Evolutionary conservation across 2,888 invertebrate species (phyloP).

Genomic region (Rapana venosa): DNA sequence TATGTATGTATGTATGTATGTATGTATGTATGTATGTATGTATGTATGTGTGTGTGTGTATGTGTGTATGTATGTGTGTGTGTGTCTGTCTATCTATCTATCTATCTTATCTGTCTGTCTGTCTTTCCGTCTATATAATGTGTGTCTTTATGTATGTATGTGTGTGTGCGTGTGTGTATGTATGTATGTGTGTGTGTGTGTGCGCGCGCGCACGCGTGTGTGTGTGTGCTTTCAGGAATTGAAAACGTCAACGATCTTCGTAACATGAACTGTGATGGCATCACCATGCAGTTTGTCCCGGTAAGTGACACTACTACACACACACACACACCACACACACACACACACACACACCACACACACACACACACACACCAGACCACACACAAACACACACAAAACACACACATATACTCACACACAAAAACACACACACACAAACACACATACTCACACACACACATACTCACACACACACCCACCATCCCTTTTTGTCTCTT

Average conservation of each 20-base stretch:
- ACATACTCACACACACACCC: not conserved
- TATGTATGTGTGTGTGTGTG: conserved; percentile 21
- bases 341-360: not conserved
- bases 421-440: too few species aligned
- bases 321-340: not conserved
- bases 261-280: conserved; percentile 40
- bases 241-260: conserved; percentile 41
- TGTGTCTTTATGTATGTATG: not conserved
- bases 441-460: too few species aligned
- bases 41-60: not conserved
- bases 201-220: conserved; percentile 16
- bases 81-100: too few species aligned
- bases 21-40: not conserved
- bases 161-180: not conserved
- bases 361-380: not conserved
- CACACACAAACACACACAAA: not conserved
- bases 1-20: conserved; percentile 1
- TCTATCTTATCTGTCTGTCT: not conserved
- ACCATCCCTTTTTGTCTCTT: not conserved
- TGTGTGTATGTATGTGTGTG: too few species aligned
- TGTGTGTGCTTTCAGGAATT: conserved; percentile 31
- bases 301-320: conserved; percentile 25
- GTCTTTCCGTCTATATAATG: not conserved
- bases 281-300: conserved; percentile 41
- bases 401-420: too few species aligned